These are phyloP conservation scores for Conus ventricosus DNA, from an alignment of 1,140 invertebrate genomes.

Conservation along the genomic window DNA sequence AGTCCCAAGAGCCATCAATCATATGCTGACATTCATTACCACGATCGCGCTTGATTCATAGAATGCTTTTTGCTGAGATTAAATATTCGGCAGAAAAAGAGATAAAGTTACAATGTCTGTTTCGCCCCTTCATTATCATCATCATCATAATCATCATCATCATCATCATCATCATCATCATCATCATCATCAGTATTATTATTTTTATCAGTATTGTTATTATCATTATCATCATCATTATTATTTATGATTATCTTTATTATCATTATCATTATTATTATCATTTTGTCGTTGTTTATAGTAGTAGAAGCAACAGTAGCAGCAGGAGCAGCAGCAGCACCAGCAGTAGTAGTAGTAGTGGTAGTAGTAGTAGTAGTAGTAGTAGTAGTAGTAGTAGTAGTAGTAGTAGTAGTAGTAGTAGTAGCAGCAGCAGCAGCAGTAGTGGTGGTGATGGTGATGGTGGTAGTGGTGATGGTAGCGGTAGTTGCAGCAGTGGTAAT, in stretches of 20 bases:
- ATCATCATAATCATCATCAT: too few species aligned
- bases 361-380: background rate
- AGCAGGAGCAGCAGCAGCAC: constrained; percentile 25
- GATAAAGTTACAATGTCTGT: too few species aligned
- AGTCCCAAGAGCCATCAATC: too few species aligned
- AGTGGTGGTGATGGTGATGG: constrained; percentile 7
- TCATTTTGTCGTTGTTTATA: background rate
- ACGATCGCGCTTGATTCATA: too few species aligned
- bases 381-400: background rate
- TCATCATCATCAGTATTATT: too few species aligned
- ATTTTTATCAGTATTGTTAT: too few species aligned
- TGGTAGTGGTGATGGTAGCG: background rate
- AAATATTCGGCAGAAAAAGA: too few species aligned
- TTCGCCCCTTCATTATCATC: too few species aligned
- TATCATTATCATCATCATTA: too few species aligned
- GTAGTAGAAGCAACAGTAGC: background rate
- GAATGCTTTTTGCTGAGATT: too few species aligned
- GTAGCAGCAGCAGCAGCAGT: background rate
- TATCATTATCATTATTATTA: background rate
- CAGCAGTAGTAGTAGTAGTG: constrained; percentile 35
- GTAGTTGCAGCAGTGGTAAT: background rate
- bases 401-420: background rate
- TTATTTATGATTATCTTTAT: constrained; percentile 13
- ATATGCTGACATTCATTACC: too few species aligned
- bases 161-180: too few species aligned